These are phyloP conservation scores for Pristionchus japonicus DNA, from an alignment of 2,888 invertebrate genomes.

Conservation along the genomic window DNA sequence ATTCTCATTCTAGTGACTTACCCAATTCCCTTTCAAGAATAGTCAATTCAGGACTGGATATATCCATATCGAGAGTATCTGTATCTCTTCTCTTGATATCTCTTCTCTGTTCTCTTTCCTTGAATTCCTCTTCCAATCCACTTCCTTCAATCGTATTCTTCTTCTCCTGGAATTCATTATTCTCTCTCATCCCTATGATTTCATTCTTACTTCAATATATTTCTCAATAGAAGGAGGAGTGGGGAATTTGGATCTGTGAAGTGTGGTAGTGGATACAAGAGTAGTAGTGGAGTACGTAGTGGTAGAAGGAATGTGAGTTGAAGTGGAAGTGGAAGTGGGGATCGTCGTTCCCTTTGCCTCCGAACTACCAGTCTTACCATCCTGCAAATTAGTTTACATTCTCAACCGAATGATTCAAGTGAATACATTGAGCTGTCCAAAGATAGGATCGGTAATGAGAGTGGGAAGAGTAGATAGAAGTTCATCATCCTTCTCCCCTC, in stretches of 20 bases:
- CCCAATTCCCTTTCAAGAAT: constrained; percentile 69
- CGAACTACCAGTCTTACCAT: constrained; percentile 75
- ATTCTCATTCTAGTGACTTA: constrained; percentile 43
- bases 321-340: constrained; percentile 41
- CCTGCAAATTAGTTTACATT: background rate
- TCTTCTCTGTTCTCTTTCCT: constrained; percentile 40
- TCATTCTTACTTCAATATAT: constrained; percentile 50
- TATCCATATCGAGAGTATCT: constrained; percentile 66
- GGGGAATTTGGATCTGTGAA: constrained; percentile 51
- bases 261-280: constrained; percentile 39
- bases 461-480: background rate
- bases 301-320: constrained; percentile 39
- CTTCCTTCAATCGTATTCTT: constrained; percentile 42
- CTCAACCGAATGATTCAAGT: too few relatives aligned
- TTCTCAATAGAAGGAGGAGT: constrained; percentile 55
- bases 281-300: constrained; percentile 44
- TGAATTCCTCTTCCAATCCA: constrained; percentile 40
- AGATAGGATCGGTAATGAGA: background rate
- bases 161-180: constrained; percentile 1
- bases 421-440: constrained; percentile 15
- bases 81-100: constrained; percentile 61
- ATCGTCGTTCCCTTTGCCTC: constrained; percentile 84
- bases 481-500: background rate
- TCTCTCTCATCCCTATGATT: background rate
- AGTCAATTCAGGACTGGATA: constrained; percentile 71